phyloP scores from a whole-genome alignment of 2,797 vertebrate genomes.

The Centroberyx gerrardi region DNA sequence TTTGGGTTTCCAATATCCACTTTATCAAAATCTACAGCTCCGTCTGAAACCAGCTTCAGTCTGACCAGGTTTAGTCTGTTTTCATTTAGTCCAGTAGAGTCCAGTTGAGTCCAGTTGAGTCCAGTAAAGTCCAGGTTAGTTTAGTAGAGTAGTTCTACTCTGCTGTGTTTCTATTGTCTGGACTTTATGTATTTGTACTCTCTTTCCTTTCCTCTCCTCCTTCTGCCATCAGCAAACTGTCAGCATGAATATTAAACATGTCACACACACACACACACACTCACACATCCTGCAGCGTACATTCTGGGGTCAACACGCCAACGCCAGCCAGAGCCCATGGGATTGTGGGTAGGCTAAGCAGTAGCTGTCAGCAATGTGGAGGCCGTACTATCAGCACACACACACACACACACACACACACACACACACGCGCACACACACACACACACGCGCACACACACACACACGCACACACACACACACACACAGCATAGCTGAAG shows the following conservation, averaged over 20 bases:
- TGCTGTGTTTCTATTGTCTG: too few relatives aligned
- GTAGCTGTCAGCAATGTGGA: conserved; percentile 63
- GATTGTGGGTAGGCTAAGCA: conserved; percentile 60
- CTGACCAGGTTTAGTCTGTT: too few relatives aligned
- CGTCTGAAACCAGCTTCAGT: too few relatives aligned
- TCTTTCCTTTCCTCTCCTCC: not conserved
- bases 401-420: not conserved
- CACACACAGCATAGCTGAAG: too few relatives aligned
- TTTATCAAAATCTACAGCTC: too few relatives aligned
- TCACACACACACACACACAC: conserved; percentile 22
- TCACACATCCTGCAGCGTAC: conserved; percentile 43
- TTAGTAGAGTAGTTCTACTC: too few relatives aligned
- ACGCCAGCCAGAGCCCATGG: conserved; percentile 49
- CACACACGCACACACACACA: conserved; percentile 1
- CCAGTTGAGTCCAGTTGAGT: too few relatives aligned
- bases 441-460: not conserved
- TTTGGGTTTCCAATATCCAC: too few relatives aligned
- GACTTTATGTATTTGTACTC: too few relatives aligned
- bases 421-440: not conserved
- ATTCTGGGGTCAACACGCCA: conserved; percentile 67
- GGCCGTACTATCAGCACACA: not conserved
- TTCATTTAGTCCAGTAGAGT: too few relatives aligned
- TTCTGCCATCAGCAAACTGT: conserved; percentile 13
- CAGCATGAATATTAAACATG: conserved; percentile 43
- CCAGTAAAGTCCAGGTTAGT: too few relatives aligned